These are phyloP conservation scores for Acleris cristana DNA, from an alignment of 2,888 invertebrate species.

Conservation along the genomic window DNA sequence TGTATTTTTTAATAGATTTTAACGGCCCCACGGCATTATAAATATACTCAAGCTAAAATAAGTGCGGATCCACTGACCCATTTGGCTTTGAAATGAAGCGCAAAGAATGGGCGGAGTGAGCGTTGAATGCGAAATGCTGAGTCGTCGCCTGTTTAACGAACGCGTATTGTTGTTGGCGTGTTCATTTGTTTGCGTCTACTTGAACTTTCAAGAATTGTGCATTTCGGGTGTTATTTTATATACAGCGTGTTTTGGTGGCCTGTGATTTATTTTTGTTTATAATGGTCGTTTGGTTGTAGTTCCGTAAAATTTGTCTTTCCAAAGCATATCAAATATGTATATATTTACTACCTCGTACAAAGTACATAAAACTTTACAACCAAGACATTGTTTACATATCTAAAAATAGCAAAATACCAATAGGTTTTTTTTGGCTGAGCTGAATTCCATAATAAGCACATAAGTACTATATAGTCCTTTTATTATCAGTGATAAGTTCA, in stretches of 20 bases:
- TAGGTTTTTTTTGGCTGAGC: too few species aligned
- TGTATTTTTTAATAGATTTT: too few species aligned
- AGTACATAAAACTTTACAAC: too few species aligned
- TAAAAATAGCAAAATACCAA: too few species aligned
- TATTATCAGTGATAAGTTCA: too few species aligned
- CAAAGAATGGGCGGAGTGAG: slow-evolving; percentile 65
- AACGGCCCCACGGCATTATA: slow-evolving; percentile 20
- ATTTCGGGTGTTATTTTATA: slow-evolving; percentile 2
- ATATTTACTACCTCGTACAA: too few species aligned
- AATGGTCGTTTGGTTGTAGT: not conserved
- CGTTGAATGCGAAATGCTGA: slow-evolving; percentile 69
- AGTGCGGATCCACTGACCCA: slow-evolving; percentile 69
- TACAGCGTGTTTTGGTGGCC: not conserved
- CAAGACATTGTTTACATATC: too few species aligned
- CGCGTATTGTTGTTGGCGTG: slow-evolving; percentile 32
- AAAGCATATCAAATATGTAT: not conserved
- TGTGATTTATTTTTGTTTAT: not conserved
- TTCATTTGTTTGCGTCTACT: slow-evolving; percentile 19
- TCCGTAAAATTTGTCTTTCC: not conserved
- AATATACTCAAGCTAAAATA: slow-evolving; percentile 53
- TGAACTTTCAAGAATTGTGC: slow-evolving; percentile 10
- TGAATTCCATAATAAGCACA: too few species aligned
- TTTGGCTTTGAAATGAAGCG: slow-evolving; percentile 75
- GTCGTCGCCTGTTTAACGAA: slow-evolving; percentile 58
- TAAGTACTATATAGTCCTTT: too few species aligned